A percentile compares a stretch with the other conserved stretches of the same genome.
These are phyloP conservation scores for Helleia helle DNA, from an alignment of 2,888 invertebrate species.

Conservation along the genomic window DNA sequence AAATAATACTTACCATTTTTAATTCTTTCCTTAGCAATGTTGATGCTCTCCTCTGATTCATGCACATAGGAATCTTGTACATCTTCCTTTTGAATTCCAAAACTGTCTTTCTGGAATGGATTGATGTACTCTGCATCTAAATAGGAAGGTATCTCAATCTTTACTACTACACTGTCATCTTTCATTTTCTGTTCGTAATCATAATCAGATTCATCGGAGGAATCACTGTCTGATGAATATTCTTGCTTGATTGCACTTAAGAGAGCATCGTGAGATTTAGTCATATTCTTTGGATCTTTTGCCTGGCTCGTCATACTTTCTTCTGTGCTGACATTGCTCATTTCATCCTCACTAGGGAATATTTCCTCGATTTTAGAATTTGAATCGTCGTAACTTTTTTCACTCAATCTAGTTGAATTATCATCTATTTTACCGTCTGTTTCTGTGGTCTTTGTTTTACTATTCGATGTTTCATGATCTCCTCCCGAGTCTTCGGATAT, in stretches of 20 bases:
- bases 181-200: conserved; percentile 14
- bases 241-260: conserved; percentile 10
- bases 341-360: conserved; percentile 10
- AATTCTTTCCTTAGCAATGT: conserved; percentile 32
- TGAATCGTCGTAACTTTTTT: conserved; percentile 13
- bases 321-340: conserved; percentile 6
- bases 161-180: conserved; percentile 26
- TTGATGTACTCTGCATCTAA: conserved; percentile 31
- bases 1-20: conserved; percentile 33
- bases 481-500: conserved; percentile 7
- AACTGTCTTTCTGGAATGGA: conserved; percentile 40
- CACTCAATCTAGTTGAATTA: conserved; percentile 4
- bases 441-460: conserved; percentile 6
- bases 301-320: conserved; percentile 3
- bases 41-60: conserved; percentile 35
- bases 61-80: conserved; percentile 27
- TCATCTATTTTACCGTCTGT: conserved; percentile 15
- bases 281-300: neutral
- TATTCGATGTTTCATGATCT: conserved; percentile 10
- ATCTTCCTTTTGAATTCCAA: conserved; percentile 33
- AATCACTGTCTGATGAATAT: conserved; percentile 17
- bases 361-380: conserved; percentile 10
- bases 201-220: conserved; percentile 13
- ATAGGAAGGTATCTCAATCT: conserved; percentile 30
- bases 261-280: neutral